Evolutionary conservation across 2,888 invertebrate genomes (phyloP).

Genomic region (Drosophila prostipennis): DNA sequence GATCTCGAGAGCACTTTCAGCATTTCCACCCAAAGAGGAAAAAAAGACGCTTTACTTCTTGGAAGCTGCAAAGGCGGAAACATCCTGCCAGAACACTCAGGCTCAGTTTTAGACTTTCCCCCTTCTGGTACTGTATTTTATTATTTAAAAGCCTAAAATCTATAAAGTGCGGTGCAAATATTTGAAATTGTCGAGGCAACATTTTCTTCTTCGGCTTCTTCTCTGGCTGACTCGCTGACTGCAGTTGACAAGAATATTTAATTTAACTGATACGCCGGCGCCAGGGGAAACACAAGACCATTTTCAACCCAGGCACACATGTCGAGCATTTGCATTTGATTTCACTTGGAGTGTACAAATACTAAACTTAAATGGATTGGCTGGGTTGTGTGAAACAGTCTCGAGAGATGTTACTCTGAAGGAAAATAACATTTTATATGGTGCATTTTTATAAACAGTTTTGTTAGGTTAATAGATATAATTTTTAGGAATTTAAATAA

Average conservation of each 20-base stretch:
- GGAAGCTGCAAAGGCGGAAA: slow-evolving; percentile 30
- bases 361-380: background rate
- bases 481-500: no score
- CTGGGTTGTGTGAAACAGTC: background rate
- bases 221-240: slow-evolving; percentile 64
- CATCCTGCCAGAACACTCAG: slow-evolving; percentile 37
- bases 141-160: slow-evolving; percentile 79
- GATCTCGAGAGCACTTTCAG: slow-evolving; percentile 67
- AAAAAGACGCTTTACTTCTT: slow-evolving; percentile 58
- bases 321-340: slow-evolving; percentile 42
- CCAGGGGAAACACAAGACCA: slow-evolving; percentile 28
- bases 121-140: slow-evolving; percentile 60
- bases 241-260: slow-evolving; percentile 77
- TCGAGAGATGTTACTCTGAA: no score
- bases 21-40: slow-evolving; percentile 31
- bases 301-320: slow-evolving; percentile 31
- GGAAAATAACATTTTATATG: no score
- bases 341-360: slow-evolving; percentile 21
- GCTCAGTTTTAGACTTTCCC: slow-evolving; percentile 1
- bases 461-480: no score
- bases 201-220: slow-evolving; percentile 32
- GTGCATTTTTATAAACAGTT: no score
- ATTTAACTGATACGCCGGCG: slow-evolving; percentile 56
- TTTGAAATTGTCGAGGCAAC: slow-evolving; percentile 71
- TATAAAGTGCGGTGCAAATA: slow-evolving; percentile 77